phyloP scores from a whole-genome alignment of 2,797 vertebrate genomes.

The Poecilia gillii region DNA sequence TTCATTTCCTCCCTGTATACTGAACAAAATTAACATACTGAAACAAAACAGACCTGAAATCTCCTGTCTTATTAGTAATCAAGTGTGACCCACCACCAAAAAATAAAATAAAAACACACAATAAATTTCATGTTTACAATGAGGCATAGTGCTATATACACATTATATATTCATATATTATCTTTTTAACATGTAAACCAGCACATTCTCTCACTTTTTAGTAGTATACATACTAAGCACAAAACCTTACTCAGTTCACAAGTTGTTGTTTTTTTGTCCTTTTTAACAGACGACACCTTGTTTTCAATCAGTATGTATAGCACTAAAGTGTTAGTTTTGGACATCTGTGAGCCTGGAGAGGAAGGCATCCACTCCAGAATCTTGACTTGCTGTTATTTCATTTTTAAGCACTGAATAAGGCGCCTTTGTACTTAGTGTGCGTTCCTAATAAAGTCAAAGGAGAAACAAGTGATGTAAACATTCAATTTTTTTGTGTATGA shows the following conservation, averaged over 20 bases:
- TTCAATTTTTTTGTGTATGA: slow-evolving; percentile 79
- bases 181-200: slow-evolving; percentile 86
- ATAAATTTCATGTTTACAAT: slow-evolving; percentile 81
- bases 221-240: slow-evolving; percentile 84
- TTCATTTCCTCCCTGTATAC: slow-evolving; percentile 70
- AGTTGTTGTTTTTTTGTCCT: slow-evolving; percentile 32
- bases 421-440: slow-evolving; percentile 84
- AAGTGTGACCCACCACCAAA: slow-evolving; percentile 66
- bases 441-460: slow-evolving; percentile 81
- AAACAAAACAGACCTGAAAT: slow-evolving; percentile 48
- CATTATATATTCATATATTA: slow-evolving; percentile 81
- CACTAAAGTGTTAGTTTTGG: slow-evolving; percentile 71
- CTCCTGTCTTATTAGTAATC: slow-evolving; percentile 59
- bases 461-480: slow-evolving; percentile 87
- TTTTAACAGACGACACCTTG: slow-evolving; percentile 33
- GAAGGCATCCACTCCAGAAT: slow-evolving; percentile 44
- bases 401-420: slow-evolving; percentile 79
- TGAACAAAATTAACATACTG: slow-evolving; percentile 19
- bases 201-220: slow-evolving; percentile 84
- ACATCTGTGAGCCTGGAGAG: slow-evolving; percentile 60
- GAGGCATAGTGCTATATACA: slow-evolving; percentile 87
- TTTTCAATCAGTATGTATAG: slow-evolving; percentile 73
- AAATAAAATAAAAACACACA: slow-evolving; percentile 60
- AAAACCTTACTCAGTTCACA: slow-evolving; percentile 76
- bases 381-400: slow-evolving; percentile 49